Conservation (phyloP, 1,140 invertebrate species). For the Listronotus bonariensis region DNA sequence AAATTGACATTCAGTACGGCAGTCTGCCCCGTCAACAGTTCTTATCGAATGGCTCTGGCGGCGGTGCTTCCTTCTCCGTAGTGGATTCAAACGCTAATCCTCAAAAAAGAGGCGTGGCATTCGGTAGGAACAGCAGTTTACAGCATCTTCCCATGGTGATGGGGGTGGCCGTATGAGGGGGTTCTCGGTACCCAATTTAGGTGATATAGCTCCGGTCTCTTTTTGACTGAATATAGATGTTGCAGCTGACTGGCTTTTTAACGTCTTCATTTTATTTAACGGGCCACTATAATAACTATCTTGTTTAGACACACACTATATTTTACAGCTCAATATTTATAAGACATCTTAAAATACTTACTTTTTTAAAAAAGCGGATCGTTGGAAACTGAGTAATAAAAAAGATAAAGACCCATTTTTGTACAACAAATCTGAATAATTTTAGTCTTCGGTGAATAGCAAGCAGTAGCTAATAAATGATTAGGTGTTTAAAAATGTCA, state of each 20-base stretch:
- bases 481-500: too few relatives aligned
- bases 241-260: constrained; percentile 19
- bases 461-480: too few relatives aligned
- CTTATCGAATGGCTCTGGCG: constrained; percentile 48
- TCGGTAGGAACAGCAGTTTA: constrained; percentile 63
- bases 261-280: not conserved
- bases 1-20: constrained; percentile 74
- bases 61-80: constrained; percentile 41
- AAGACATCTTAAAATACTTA: too few relatives aligned
- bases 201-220: constrained; percentile 60
- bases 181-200: constrained; percentile 89
- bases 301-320: too few relatives aligned
- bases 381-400: too few relatives aligned
- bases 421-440: too few relatives aligned
- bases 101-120: constrained; percentile 66
- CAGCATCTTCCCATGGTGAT: constrained; percentile 46
- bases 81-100: constrained; percentile 57
- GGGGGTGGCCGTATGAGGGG: constrained; percentile 72
- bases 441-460: too few relatives aligned
- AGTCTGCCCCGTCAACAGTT: constrained; percentile 76
- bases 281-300: not conserved
- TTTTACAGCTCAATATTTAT: too few relatives aligned
- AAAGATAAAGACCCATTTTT: too few relatives aligned
- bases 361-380: too few relatives aligned
- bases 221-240: constrained; percentile 19